Conservation (phyloP, 2,113 vertebrate species). For the Sebastes schlegelii region DNA sequence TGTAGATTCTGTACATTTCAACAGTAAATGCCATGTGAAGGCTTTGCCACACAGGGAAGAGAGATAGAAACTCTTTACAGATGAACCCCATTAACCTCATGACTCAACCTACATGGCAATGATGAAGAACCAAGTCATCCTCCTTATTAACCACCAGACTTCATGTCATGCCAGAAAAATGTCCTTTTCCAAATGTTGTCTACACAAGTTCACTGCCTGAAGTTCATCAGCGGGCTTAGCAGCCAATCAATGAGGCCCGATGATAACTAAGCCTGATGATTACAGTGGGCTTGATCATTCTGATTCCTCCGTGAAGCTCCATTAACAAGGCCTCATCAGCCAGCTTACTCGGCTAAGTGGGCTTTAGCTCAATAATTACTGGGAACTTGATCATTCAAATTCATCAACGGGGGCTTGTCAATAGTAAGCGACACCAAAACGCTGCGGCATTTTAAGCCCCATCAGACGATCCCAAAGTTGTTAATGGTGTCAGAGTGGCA, state of each 20-base stretch:
- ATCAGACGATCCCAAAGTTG: slow-evolving; percentile 61
- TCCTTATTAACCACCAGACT: slow-evolving; percentile 60
- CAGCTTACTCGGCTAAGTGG: slow-evolving; percentile 77
- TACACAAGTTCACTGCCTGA: slow-evolving; percentile 67
- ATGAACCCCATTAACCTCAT: slow-evolving; percentile 73
- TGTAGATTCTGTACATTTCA: slow-evolving; percentile 42
- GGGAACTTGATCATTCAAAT: slow-evolving; percentile 79
- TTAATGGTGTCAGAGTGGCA: slow-evolving; percentile 66
- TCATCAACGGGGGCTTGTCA: slow-evolving; percentile 75
- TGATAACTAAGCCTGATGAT: slow-evolving; percentile 81
- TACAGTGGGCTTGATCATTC: slow-evolving; percentile 80
- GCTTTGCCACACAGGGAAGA: slow-evolving; percentile 39
- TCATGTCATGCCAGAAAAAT: slow-evolving; percentile 58
- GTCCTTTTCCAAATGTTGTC: slow-evolving; percentile 68
- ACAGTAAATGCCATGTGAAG: slow-evolving; percentile 39
- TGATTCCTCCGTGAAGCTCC: slow-evolving; percentile 76
- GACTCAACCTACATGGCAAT: slow-evolving; percentile 52
- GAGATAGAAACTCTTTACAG: slow-evolving; percentile 54
- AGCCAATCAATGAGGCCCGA: slow-evolving; percentile 76
- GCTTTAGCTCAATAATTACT: slow-evolving; percentile 79
- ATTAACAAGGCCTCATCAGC: slow-evolving; percentile 79
- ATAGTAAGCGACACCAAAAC: slow-evolving; percentile 69
- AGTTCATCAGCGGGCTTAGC: slow-evolving; percentile 79
- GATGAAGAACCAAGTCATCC: slow-evolving; percentile 53
- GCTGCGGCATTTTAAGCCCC: slow-evolving; percentile 68